Evolutionary conservation across 2,113 vertebrate species (phyloP), one percentile per base, ranked within the genome.

Genomic region (Oplegnathus fasciatus): DNA sequence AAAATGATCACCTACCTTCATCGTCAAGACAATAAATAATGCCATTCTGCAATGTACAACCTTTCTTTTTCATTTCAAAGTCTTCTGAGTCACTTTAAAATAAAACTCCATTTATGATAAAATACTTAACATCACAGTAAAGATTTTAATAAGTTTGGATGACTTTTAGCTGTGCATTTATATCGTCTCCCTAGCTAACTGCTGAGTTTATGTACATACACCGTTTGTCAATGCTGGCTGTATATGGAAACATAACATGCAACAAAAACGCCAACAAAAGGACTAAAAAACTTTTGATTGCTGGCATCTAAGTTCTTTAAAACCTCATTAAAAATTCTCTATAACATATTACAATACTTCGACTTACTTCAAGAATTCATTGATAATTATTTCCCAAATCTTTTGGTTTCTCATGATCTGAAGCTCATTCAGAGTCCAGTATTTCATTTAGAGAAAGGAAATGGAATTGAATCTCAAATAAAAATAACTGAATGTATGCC

Each of bases 1-100:
- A 90, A 88, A 88, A 89, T 44, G 6, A 76, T 82, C 77, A 93
- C 91, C 92, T 93, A 93, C 92, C 91, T 92, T 89, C 7, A 84
- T 54, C 24, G 22, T 86, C 62, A 86, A 84, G 55, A 82, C 62
- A 76, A 82, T 15, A 76, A 52, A 46, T 26, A 42, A 5, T 44
- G 48, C 13, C 75, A 13, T 32, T 82, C 75, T 68, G 54, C 69
- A 54, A 50, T 69, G 65, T n/a, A 24, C 18, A 61, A 72, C 26
- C 34, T 58, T 54, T 40, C 46, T 40, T 30, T 79, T 50, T 71
- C 70, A 68, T 62, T 69, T 78, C 68, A 82, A 81, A 65, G 22
- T 0, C 18, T 42, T 34, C 48, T 30, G 57, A 24, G 9, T 32
- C 15, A 79, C 30, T 65, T 67, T 0, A 26, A 77, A n/a, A 81